phyloP scores from a whole-genome alignment of 1,140 invertebrate genomes.

The Hycleus cichorii region DNA sequence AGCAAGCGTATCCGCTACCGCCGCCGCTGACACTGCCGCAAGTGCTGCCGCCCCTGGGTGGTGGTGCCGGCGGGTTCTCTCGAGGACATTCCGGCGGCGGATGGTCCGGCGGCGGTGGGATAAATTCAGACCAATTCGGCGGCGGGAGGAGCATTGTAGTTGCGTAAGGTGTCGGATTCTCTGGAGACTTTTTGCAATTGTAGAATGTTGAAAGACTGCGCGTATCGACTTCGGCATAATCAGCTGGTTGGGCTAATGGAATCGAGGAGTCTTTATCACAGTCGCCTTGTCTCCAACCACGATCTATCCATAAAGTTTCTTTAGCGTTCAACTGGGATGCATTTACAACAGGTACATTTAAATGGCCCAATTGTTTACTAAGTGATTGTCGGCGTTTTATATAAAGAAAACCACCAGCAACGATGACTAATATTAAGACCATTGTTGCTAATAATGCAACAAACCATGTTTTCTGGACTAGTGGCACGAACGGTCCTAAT shows the following conservation, averaged over 20 bases:
- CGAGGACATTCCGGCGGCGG: conserved; percentile 54
- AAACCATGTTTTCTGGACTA: conserved; percentile 68
- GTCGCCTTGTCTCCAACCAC: conserved; percentile 61
- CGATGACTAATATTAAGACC: conserved; percentile 57
- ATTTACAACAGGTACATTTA: conserved; percentile 58
- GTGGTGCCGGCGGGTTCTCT: conserved; percentile 32
- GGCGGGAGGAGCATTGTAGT: conserved; percentile 61
- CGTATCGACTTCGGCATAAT: conserved; percentile 73
- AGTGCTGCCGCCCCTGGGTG: conserved; percentile 33
- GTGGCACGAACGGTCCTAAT: conserved; percentile 40
- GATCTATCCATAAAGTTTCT: conserved; percentile 67
- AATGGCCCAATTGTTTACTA: conserved; percentile 55
- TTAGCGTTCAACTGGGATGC: conserved; percentile 60
- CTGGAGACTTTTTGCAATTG: conserved; percentile 57
- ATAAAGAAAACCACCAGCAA: conserved; percentile 56
- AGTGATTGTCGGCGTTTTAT: conserved; percentile 53
- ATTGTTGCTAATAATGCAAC: conserved; percentile 62
- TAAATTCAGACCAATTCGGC: conserved; percentile 69
- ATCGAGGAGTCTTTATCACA: conserved; percentile 55
- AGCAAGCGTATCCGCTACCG: conserved; percentile 38
- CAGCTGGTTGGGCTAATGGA: conserved; percentile 44
- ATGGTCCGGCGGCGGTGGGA: conserved; percentile 73
- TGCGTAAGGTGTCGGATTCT: conserved; percentile 73
- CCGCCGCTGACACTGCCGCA: conserved; percentile 25
- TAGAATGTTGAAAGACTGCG: conserved; percentile 72